Evolutionary conservation across 2,888 invertebrate species (phyloP).

Genomic region (Watsonalla binaria): DNA sequence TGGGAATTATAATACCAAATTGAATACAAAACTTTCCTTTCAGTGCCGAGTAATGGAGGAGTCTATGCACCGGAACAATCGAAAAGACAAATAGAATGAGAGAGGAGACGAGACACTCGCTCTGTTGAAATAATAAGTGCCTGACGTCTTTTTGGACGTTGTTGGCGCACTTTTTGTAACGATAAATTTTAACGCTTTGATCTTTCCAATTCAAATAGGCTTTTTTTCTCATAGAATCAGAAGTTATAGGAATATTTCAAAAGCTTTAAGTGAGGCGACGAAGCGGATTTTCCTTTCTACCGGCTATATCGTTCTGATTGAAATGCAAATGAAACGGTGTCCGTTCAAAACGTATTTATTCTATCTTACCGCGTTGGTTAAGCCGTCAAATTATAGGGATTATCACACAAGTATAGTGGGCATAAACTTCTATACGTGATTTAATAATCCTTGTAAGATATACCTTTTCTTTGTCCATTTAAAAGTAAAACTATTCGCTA

Average conservation of each 20-base stretch:
- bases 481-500: conserved; percentile 5
- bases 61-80: conserved; percentile 78
- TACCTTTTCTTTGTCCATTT: neutral
- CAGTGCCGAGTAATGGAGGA: conserved; percentile 78
- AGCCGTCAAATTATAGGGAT: conserved; percentile 49
- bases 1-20: conserved; percentile 80
- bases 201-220: conserved; percentile 78
- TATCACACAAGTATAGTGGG: conserved; percentile 22
- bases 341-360: conserved; percentile 69
- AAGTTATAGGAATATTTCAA: conserved; percentile 77
- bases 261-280: conserved; percentile 74
- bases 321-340: conserved; percentile 76
- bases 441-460: no score
- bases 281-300: conserved; percentile 73
- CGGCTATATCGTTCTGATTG: conserved; percentile 74
- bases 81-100: conserved; percentile 77
- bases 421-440: neutral
- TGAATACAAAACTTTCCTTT: conserved; percentile 81
- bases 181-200: conserved; percentile 76
- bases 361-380: conserved; percentile 58
- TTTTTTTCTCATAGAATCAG: conserved; percentile 69
- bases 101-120: conserved; percentile 67
- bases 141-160: conserved; percentile 73
- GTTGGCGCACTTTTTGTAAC: conserved; percentile 63
- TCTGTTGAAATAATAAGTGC: conserved; percentile 76